Base-by-base conservation (phyloP, 2,888 invertebrate species). In the Psylliodes chrysocephalus region DNA sequence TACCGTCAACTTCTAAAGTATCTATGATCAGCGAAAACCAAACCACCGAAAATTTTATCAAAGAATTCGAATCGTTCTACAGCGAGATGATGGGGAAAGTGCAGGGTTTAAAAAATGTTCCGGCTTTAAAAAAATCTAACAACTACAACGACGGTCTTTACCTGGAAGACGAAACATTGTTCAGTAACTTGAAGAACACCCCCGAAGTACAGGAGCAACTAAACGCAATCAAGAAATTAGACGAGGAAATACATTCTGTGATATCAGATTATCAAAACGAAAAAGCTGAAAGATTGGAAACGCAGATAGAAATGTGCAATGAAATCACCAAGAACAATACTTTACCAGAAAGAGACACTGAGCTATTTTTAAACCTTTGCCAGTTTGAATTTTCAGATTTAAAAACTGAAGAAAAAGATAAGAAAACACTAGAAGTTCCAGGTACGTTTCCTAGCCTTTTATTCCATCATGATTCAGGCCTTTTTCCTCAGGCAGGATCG, bases 21-120 rank as follows among this genome's bases (percentile, higher is more conserved):
- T 51, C 55, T 10, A 60, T 52, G 56, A 46, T 60, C 25, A 46
- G 51, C 25, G 64, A 68, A 44, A 59, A 52, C 10, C 68, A 68
- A 49, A 64, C 66, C 1, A 64, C 66, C 0, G 59, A 60, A n/a
- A 66, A 68, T 33, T 68, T 60, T 42, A 38, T 66, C 7, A 63
- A 61, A 42, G 56, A 66, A 30, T 55, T 70, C 15, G 60, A 68
- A 17, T 57, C 60, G 28, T 74, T 74, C 61, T 72, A 67, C 66
- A 54, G 65, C 28, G 68, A 68, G 56, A 71, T 74, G 72, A 69
- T 72, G 61, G 46, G 51, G 30, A 73, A 73, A 63, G 60, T 74
- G 8, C 70, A 66, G 19, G 62, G 64, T 4, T 60, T 74, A 30
- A 69, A 67, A 52, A 57, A 54, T 38, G 62, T 66, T 22, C 63